phyloP scores from a whole-genome alignment of 2,888 invertebrate genomes.

The Rhyacophila evoluta region DNA sequence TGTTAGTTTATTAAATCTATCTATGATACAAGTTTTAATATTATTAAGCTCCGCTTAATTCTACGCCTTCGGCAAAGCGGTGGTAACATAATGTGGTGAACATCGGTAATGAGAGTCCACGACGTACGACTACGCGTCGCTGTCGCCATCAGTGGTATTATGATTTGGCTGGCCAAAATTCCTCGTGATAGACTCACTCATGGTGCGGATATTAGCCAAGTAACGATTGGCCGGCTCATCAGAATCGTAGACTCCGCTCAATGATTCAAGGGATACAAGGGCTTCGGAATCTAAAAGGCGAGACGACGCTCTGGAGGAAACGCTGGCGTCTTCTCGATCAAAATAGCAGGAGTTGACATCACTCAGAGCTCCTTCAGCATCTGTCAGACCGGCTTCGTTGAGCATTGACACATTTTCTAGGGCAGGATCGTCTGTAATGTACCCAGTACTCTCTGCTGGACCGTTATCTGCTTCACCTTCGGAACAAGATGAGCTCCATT shows the following conservation, averaged over 20 bases:
- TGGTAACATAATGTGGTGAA: constrained; percentile 9
- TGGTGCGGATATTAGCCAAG: constrained; percentile 79
- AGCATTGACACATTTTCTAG: constrained; percentile 87
- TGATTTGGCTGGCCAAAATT: constrained; percentile 79
- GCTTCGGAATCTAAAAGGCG: constrained; percentile 84
- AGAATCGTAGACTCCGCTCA: constrained; percentile 86
- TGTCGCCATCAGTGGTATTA: constrained; percentile 75
- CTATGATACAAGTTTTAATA: background rate
- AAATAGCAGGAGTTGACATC: constrained; percentile 88
- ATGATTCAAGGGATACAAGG: constrained; percentile 81
- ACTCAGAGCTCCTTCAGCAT: constrained; percentile 88
- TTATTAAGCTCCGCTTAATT: background rate
- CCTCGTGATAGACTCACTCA: constrained; percentile 81
- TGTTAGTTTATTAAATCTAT: background rate
- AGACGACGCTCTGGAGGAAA: constrained; percentile 87
- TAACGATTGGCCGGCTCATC: constrained; percentile 75
- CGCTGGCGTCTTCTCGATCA: constrained; percentile 79
- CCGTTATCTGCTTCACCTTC: constrained; percentile 69
- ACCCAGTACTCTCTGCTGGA: constrained; percentile 80
- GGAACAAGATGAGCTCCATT: constrained; percentile 78
- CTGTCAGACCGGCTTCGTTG: constrained; percentile 87
- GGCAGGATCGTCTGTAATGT: constrained; percentile 89
- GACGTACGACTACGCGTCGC: constrained; percentile 64
- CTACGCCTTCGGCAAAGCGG: background rate
- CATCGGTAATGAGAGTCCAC: background rate